phyloP scores from a whole-genome alignment of 2,113 vertebrate species.

The Panurus biarmicus region DNA sequence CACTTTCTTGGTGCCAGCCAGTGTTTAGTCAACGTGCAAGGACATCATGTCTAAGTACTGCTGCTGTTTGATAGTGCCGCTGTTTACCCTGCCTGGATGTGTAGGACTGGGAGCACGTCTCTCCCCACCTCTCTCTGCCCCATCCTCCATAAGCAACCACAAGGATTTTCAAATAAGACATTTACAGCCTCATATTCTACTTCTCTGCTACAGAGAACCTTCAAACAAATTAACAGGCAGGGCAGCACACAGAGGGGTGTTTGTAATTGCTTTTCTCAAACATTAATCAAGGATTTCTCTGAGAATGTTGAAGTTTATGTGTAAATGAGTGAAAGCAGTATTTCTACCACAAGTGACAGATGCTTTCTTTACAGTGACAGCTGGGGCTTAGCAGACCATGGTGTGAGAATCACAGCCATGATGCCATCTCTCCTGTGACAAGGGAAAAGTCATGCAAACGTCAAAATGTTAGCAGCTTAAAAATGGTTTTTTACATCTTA shows the following conservation, averaged over 20 bases:
- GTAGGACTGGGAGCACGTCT: neutral
- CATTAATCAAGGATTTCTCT: neutral
- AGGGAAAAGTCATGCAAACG: neutral
- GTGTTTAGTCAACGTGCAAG: neutral
- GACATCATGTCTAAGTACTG: neutral
- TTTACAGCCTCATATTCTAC: neutral
- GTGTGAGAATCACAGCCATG: neutral
- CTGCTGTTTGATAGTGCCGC: neutral
- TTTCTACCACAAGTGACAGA: neutral
- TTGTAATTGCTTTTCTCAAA: neutral
- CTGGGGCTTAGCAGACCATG: neutral
- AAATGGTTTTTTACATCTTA: neutral
- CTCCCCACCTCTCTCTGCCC: neutral
- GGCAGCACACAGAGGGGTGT: neutral
- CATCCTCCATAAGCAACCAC: neutral
- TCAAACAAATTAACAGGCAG: neutral
- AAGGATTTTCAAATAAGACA: neutral
- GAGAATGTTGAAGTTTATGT: neutral
- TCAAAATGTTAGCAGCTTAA: neutral
- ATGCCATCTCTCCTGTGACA: neutral
- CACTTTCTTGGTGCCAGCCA: neutral
- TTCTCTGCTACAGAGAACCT: neutral
- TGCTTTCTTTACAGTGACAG: neutral
- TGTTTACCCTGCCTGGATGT: neutral
- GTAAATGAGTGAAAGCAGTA: neutral